Evolutionary conservation across 2,888 invertebrate genomes (phyloP).

Genomic region (Rosalia funebris): DNA sequence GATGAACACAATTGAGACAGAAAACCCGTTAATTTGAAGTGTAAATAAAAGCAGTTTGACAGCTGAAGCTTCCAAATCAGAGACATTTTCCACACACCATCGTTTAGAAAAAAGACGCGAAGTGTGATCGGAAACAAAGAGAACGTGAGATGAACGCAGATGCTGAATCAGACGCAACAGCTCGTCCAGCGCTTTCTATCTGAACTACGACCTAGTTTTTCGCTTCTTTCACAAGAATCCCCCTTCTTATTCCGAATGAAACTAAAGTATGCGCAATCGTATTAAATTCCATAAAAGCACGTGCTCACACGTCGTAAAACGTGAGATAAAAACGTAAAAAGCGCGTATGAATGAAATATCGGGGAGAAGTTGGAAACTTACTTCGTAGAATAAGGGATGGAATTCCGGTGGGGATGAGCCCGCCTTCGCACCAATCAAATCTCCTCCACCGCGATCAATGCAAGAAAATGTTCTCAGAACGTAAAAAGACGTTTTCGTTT

Average conservation of each 20-base stretch:
- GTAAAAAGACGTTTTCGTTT: slow-evolving; percentile 65
- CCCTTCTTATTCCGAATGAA: slow-evolving; percentile 40
- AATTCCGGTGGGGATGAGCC: slow-evolving; percentile 56
- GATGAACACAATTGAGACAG: no score
- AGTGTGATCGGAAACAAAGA: no score
- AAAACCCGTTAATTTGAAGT: no score
- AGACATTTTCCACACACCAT: no score
- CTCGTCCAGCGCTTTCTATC: slow-evolving; percentile 7
- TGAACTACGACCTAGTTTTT: slow-evolving; percentile 38
- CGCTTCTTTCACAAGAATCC: slow-evolving; percentile 35
- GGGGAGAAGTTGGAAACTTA: slow-evolving; percentile 41
- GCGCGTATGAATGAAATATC: slow-evolving; percentile 53
- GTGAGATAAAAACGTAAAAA: slow-evolving; percentile 52
- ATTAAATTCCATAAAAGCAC: slow-evolving; percentile 51
- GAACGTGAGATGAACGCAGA: no score
- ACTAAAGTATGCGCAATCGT: slow-evolving; percentile 50
- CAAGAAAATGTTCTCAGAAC: slow-evolving; percentile 65
- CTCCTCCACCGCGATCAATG: slow-evolving; percentile 59
- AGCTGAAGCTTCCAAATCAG: no score
- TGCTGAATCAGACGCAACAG: slow-evolving; percentile 1
- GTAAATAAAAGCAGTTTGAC: no score
- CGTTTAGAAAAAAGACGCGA: no score
- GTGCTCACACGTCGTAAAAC: slow-evolving; percentile 52
- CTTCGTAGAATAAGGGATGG: slow-evolving; percentile 48
- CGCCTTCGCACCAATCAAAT: slow-evolving; percentile 63